Percentiles rank a stretch among this genome's conserved stretches.
Evolutionary conservation across 1,140 invertebrate genomes (phyloP).

Genomic region (Planococcus citri): DNA sequence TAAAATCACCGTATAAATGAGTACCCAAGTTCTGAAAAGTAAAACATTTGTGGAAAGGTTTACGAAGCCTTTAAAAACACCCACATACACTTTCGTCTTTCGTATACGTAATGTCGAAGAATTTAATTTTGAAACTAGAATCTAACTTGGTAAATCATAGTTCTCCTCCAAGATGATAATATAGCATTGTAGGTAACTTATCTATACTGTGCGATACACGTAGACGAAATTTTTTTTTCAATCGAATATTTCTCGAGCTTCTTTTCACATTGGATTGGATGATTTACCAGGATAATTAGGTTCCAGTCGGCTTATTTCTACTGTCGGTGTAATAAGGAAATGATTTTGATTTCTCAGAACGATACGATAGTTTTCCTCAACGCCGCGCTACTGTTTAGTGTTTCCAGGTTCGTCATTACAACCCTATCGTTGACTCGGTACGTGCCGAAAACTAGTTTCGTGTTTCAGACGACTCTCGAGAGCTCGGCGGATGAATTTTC

Average conservation of each 20-base stretch:
- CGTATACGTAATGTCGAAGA: too few relatives aligned
- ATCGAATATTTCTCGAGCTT: background rate
- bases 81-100: too few relatives aligned
- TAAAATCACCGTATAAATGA: too few relatives aligned
- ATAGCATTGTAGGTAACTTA: too few relatives aligned
- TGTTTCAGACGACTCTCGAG: background rate
- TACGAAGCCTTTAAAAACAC: too few relatives aligned
- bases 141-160: too few relatives aligned
- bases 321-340: slow-evolving; percentile 9
- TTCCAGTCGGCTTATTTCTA: slow-evolving; percentile 15
- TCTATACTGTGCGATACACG: too few relatives aligned
- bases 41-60: too few relatives aligned
- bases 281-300: slow-evolving; percentile 15
- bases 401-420: background rate
- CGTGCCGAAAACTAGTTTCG: background rate
- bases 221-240: too few relatives aligned
- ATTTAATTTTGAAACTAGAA: too few relatives aligned
- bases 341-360: slow-evolving; percentile 14
- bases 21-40: too few relatives aligned
- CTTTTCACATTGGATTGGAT: background rate
- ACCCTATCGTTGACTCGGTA: slow-evolving; percentile 12
- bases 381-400: slow-evolving; percentile 15
- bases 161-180: too few relatives aligned
- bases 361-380: slow-evolving; percentile 7
- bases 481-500: background rate